Base-by-base conservation (phyloP, 2,113 vertebrate genomes). In the Oreochromis aureus region DNA sequence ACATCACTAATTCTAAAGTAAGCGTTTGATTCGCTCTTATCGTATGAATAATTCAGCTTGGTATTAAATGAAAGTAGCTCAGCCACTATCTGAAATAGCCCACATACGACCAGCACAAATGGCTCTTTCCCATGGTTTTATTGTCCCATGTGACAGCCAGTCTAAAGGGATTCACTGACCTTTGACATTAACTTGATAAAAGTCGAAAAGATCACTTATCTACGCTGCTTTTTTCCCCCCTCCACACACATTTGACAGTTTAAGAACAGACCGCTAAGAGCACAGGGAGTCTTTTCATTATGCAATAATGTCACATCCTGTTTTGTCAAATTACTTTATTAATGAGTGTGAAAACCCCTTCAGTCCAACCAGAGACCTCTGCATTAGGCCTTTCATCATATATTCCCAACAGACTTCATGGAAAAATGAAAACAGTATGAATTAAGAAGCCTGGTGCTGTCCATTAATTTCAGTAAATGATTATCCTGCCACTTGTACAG, bases 11-110 rank as follows among this genome's bases (percentile, higher is more conserved):
- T 69, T 84, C 44, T 44, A 44, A n/a, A 80, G 15, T 51, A 88
- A 44, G 46, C 9, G 6, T 88, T 87, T 89, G 48, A 82, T 89
- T 91, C 6, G 6, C 24, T 61, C 63, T 58, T 83, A 63, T 85
- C 79, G 69, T 85, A 4, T 79, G 91, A 96, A 97, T 96, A 96
- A 96, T 93, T 96, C 93, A 95, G 92, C 85, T 71, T 34, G 86
- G 89, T 92, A 76, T 91, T 56, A 87, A 87, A 93, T 92, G 93
- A 84, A 90, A 56, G 89, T 90, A 34, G 7, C 44, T 80, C 32
- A 41, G 46, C 71, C 34, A 1, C 51, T 34, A 22, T 71, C 32
- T 81, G 63, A 85, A 82, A 76, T 18, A 19, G 3, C 5, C 55
- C 81, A 34, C 36, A n/a, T 32, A n/a, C 27, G 16, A 88, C 56